Evolutionary conservation across 2,113 vertebrate genomes (phyloP).

Genomic region (Sturnus vulgaris): DNA sequence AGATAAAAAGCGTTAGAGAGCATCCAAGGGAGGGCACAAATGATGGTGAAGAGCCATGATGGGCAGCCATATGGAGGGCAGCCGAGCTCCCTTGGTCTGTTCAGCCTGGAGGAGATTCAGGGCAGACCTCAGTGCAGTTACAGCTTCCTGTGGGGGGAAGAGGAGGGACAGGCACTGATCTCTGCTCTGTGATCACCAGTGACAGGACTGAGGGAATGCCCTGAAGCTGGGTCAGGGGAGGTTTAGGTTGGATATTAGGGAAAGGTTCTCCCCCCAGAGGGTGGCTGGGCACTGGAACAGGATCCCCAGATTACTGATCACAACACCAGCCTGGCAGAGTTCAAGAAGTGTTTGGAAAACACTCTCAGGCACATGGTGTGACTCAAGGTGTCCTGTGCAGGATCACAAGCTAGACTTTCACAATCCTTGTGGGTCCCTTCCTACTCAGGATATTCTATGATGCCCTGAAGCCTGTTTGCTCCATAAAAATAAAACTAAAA

Average conservation of each 20-base stretch:
- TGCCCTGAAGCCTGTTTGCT: neutral
- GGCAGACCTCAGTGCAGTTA: neutral
- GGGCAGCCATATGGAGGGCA: rapidly evolving
- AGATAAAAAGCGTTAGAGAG: neutral
- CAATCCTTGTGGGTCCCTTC: neutral
- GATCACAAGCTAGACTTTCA: neutral
- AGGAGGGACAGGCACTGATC: neutral
- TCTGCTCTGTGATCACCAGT: neutral
- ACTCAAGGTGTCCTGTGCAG: neutral
- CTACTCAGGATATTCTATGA: neutral
- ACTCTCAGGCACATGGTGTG: neutral
- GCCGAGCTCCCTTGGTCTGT: neutral
- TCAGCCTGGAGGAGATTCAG: neutral
- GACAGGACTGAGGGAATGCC: neutral
- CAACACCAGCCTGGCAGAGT: neutral
- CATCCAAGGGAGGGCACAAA: rapidly evolving
- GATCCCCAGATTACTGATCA: neutral
- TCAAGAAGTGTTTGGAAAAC: neutral
- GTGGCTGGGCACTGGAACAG: neutral
- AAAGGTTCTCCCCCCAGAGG: neutral
- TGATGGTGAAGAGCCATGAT: neutral
- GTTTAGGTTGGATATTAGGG: neutral
- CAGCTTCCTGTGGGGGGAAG: neutral
- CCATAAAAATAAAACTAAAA: neutral
- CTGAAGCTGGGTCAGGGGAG: neutral